Evolutionary conservation across 1,140 invertebrate species (phyloP), one percentile per base, ranked within the genome.

Genomic region (Cyphomyrmex costatus): DNA sequence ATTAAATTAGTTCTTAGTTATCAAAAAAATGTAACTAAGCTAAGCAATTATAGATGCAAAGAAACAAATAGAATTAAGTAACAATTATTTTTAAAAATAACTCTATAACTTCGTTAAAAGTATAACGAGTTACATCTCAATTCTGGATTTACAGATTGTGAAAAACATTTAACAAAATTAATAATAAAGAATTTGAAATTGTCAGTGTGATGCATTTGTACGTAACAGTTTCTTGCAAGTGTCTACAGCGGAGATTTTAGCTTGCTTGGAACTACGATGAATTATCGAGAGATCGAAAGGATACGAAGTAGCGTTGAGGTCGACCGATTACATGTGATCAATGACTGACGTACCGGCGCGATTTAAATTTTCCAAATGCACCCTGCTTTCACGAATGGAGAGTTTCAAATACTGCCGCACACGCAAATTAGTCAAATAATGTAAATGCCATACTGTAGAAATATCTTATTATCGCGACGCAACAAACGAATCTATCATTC

Each of bases 351-450:
- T 16, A 53, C 19, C 10, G 36, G 12, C 7, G 27, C 66, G 36
- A 82, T 68, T 27, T 73, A 46, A 83, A 83, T 83, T 60, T 83
- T 42, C 12, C 68, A 8, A 60, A 58, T 21, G 53, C 68, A 74
- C 21, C 2, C 10, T 5, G n/a, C 14, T 51, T 63, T 42, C 10
- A 4, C n/a, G 8, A 33, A 51, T 14, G 46, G 24, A 3, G 14
- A 24, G 24, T 8, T 46, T 5, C 53, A 19, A 56, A 74, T 33
- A 83, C 24, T 30, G 53, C 60, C 68, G 14, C 51, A 12, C 65
- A 49, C 42, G n/a, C 42, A 42, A 46, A 82, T n/a, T 7, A 24
- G 3, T 3, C 19, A 21, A 49, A 60, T 49, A 74, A 58, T 16
- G 21, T 8, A 27, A 33, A n/a, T 21, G 3, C 30, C 42, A 19